Evolutionary conservation across 2,888 invertebrate species (phyloP).

Genomic region (Caenorhabditis sinica): DNA sequence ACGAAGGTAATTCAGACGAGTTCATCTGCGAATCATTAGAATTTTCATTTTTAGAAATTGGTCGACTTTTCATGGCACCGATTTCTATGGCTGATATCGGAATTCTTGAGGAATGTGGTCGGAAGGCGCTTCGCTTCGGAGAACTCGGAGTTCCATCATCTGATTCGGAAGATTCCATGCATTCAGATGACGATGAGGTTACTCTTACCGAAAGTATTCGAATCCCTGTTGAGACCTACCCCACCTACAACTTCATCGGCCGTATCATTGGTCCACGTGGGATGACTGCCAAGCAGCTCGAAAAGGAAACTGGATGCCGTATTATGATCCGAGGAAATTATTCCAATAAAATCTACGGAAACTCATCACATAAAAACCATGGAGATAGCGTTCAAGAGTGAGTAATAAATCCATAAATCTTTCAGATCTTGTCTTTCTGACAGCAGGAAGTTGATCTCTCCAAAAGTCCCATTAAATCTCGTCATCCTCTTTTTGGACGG

Average conservation of each 20-base stretch:
- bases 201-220: slow-evolving; percentile 98
- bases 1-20: slow-evolving; percentile 55
- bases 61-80: slow-evolving; percentile 62
- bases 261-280: slow-evolving; percentile 98
- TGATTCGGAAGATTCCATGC: slow-evolving; percentile 62
- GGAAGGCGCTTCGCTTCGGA: slow-evolving; percentile 33
- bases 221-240: slow-evolving; percentile 99
- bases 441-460: neutral
- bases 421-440: neutral
- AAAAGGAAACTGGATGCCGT: slow-evolving; percentile 99
- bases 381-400: slow-evolving; percentile 33
- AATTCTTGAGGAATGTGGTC: slow-evolving; percentile 52
- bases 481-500: slow-evolving; percentile 11
- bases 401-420: neutral
- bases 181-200: slow-evolving; percentile 85
- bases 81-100: slow-evolving; percentile 50
- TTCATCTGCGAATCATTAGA: neutral
- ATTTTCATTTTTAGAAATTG: slow-evolving; percentile 42
- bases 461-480: neutral
- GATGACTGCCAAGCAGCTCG: slow-evolving; percentile 99
- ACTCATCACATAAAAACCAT: slow-evolving; percentile 34
- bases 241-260: slow-evolving; percentile 99
- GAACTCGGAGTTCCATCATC: slow-evolving; percentile 24
- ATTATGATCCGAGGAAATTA: slow-evolving; percentile 89
- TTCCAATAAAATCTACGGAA: slow-evolving; percentile 64